A percentile compares a stretch with the other conserved stretches of the same genome.
Evolutionary conservation across 2,888 invertebrate species (phyloP).

Genomic region (Nephrocerus scutellatus): DNA sequence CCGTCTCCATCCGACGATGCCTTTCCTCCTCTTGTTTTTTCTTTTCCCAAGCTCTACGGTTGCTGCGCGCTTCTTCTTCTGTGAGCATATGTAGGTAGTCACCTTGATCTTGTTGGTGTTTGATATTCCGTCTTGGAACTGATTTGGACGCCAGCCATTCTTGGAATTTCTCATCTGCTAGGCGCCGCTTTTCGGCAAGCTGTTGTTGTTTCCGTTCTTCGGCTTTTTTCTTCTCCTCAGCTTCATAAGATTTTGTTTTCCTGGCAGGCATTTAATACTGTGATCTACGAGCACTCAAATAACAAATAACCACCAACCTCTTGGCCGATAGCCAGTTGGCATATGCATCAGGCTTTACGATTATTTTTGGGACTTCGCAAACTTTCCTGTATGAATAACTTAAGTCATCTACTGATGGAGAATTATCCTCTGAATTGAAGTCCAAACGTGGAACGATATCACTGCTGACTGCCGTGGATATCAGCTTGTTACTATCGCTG

Average conservation of each 20-base stretch:
- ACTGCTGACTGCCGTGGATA: constrained; percentile 9
- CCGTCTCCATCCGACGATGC: constrained; percentile 18
- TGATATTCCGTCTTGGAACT: constrained; percentile 4
- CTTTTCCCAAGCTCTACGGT: constrained; percentile 30
- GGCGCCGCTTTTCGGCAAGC: constrained; percentile 27
- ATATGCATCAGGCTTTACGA: constrained; percentile 35
- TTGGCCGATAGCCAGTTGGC: constrained; percentile 40
- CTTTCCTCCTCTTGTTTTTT: constrained; percentile 24
- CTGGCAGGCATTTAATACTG: constrained; percentile 13
- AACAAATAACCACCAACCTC: constrained; percentile 20
- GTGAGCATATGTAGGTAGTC: constrained; percentile 13
- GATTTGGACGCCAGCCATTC: constrained; percentile 30
- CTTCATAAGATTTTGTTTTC: constrained; percentile 26
- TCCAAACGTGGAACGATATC: constrained; percentile 32
- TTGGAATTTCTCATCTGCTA: constrained; percentile 33
- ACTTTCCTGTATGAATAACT: constrained; percentile 28
- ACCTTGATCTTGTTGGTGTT: constrained; percentile 11
- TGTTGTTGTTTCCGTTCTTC: constrained; percentile 23
- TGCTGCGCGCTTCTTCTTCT: constrained; percentile 20
- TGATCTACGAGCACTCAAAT: not conserved
- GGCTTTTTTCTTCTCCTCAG: constrained; percentile 23
- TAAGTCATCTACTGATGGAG: constrained; percentile 26
- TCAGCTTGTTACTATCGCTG: constrained; percentile 15
- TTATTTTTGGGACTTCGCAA: constrained; percentile 28
- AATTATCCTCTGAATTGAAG: constrained; percentile 31